Percentiles rank a stretch among this genome's conserved stretches.
Conservation (phyloP, 2,113 vertebrate species). For the Phalacrocorax carbo region DNA sequence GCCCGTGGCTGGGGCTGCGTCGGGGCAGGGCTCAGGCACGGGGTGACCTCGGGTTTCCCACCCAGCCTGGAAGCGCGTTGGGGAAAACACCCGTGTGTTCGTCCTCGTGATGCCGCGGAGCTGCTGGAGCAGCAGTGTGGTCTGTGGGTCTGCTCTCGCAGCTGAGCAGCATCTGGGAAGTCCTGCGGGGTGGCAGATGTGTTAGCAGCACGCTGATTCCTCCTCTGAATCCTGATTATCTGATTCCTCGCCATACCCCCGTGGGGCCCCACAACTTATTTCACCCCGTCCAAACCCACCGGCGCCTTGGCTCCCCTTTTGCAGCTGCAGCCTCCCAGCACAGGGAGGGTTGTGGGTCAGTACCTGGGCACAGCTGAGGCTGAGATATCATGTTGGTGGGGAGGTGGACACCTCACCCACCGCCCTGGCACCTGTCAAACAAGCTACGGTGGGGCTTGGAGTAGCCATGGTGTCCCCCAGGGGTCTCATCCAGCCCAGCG, state of each 20-base stretch:
- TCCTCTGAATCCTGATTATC: neutral
- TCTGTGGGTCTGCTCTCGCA: neutral
- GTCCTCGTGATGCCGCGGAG: rapidly evolving
- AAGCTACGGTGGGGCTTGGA: neutral
- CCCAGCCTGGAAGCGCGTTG: rapidly evolving
- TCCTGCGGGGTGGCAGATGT: neutral
- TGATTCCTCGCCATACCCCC: neutral
- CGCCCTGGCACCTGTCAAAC: rapidly evolving
- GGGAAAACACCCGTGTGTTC: rapidly evolving
- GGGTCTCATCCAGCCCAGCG: neutral
- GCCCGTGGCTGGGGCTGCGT: neutral
- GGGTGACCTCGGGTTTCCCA: neutral
- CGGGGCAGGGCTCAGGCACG: neutral
- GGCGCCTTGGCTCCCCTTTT: neutral
- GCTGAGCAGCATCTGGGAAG: neutral
- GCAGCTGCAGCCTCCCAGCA: neutral
- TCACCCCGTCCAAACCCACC: neutral
- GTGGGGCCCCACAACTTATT: rapidly evolving
- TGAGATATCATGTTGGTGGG: rapidly evolving
- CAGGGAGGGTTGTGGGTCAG: neutral
- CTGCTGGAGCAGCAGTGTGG: neutral
- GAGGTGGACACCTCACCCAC: neutral
- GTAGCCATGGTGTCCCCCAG: neutral
- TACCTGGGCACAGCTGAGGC: neutral
- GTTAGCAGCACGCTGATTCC: neutral